Base-by-base conservation (phyloP, 2,797 vertebrate genomes). In the Triplophysa bombifrons region DNA sequence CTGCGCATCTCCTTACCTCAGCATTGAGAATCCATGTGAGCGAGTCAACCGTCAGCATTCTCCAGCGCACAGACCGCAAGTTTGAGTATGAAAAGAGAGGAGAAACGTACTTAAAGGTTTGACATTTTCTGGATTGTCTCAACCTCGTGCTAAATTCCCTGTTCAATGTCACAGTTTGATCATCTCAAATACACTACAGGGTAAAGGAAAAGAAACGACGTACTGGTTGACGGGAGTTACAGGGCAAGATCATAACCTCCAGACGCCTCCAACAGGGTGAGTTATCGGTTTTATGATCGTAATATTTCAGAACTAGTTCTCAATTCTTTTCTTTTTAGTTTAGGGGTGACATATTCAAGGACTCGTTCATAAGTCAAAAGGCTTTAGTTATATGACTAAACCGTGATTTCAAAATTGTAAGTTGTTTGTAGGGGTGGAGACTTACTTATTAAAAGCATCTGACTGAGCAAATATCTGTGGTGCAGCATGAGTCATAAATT, bases 1-100 rank as follows among this genome's bases (percentile, higher is more conserved):
- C 51, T 12, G 8, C 9, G 0, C 11, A 34, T 72, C 1, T 71
- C 13, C n/a, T 65, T 48, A 20, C 78, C 12, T 27, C 87, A 98
- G 98, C 98, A 44, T 91, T 98, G 89, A 90, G 95, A 83, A 98
- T 99, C 89, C 98, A 99, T 44, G 95, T 96, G 86, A 99, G 88
- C 19, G 90, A 96, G 84, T 95, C 96, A 0, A 98, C 96, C 1
- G 92, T 98, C 72, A 89, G 94, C 65, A 98, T 97, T 87, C 93
- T 98, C 81, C 94, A 94, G 89, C 95, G 96, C 88, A 97, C 97
- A 0, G 91, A 95, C 87, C 96, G 96, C 87, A 94, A 85, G 88
- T 98, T 98, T 89, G 94, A 96, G 77, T 97, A 95, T 0, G 94
- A 97, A 92, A 90, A 89, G 55, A 94, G 96, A 93, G 97, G 96